These are phyloP conservation scores for Empis stercorea DNA, from an alignment of 2,888 invertebrate species.

Conservation along the genomic window DNA sequence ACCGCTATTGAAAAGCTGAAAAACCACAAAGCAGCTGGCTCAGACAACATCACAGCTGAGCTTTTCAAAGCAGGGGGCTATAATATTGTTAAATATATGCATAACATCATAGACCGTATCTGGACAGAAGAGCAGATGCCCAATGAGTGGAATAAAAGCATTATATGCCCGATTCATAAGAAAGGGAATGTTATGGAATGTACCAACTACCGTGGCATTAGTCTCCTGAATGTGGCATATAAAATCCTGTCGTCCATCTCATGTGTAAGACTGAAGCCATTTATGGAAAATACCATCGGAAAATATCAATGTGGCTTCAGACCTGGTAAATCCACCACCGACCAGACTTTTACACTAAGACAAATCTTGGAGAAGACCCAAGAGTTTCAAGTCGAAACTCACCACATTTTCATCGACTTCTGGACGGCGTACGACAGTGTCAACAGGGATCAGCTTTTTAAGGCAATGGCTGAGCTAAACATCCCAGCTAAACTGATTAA, in stretches of 20 bases:
- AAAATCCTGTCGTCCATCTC: conserved; percentile 3
- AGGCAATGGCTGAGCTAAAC: conserved; percentile 2
- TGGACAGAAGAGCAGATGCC: no score
- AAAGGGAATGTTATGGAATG: conserved; percentile 6
- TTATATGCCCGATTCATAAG: conserved; percentile 7
- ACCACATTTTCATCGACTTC: conserved; percentile 4
- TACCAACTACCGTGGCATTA: conserved; percentile 6
- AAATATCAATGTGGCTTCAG: conserved; percentile 7
- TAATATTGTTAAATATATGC: conserved; percentile 1
- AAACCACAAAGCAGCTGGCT: neutral
- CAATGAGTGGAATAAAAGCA: neutral
- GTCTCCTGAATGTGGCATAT: conserved; percentile 6
- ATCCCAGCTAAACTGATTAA: conserved; percentile 1
- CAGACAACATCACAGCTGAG: neutral
- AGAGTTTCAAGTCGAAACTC: neutral
- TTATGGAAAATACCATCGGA: conserved; percentile 4
- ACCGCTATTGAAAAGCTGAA: no score
- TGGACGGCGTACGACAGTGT: conserved; percentile 3
- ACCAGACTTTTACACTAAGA: conserved; percentile 6
- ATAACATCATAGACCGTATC: neutral
- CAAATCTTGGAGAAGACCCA: conserved; percentile 6
- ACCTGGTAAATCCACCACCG: conserved; percentile 6
- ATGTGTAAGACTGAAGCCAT: conserved; percentile 6
- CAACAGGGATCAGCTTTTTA: neutral
- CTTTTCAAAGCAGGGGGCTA: conserved; percentile 3